Percentiles rank a stretch among this genome's conserved stretches.
phyloP scores from a whole-genome alignment of 2,888 invertebrate species.

The Ectemnius lituratus region DNA sequence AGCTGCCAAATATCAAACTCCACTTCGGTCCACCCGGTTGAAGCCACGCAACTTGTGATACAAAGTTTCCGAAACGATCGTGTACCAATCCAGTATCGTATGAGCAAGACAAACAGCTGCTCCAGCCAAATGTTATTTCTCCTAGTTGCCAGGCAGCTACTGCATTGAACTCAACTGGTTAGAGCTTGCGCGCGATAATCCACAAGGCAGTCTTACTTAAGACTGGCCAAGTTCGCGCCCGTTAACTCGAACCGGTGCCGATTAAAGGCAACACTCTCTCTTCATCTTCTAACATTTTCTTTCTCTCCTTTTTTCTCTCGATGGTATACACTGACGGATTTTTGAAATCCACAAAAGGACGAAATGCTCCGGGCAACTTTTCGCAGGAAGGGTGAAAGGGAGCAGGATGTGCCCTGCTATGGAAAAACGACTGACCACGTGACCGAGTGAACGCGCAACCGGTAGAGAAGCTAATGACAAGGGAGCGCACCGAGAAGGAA shows the following conservation, averaged over 20 bases:
- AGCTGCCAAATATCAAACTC: too few relatives aligned
- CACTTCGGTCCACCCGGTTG: too few relatives aligned
- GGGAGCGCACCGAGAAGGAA: conserved; percentile 21
- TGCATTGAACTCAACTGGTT: background rate
- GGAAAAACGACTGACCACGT: conserved; percentile 4
- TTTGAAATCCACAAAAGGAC: background rate
- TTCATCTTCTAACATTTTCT: too few relatives aligned
- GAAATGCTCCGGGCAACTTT: conserved; percentile 19
- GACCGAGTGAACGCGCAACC: conserved; percentile 27
- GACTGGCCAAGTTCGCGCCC: background rate
- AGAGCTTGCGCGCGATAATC: conserved; percentile 1
- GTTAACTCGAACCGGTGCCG: too few relatives aligned
- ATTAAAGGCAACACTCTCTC: too few relatives aligned
- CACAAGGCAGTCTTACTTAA: background rate
- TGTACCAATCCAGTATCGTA: background rate
- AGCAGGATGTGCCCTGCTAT: conserved; percentile 17
- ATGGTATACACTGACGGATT: background rate
- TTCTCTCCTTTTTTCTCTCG: background rate
- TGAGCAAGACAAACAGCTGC: background rate
- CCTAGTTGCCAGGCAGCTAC: background rate
- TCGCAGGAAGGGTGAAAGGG: background rate
- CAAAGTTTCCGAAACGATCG: too few relatives aligned
- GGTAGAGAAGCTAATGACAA: conserved; percentile 26
- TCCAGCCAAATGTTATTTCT: background rate
- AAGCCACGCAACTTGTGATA: too few relatives aligned